These are phyloP conservation scores for Chromobotia macracanthus DNA, from an alignment of 2,797 vertebrate species.

Conservation along the genomic window DNA sequence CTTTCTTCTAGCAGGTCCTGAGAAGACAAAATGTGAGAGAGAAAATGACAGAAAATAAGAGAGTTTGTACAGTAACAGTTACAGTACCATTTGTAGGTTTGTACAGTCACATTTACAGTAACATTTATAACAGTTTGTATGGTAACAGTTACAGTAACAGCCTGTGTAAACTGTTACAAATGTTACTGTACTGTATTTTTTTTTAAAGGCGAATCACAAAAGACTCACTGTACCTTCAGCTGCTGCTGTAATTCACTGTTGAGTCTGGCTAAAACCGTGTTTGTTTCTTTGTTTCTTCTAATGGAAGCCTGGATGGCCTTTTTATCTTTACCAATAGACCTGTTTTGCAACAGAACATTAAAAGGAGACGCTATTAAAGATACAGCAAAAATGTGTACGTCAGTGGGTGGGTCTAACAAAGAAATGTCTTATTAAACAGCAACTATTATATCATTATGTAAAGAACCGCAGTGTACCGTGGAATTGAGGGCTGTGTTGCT, in stretches of 20 bases:
- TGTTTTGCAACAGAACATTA: slow-evolving; percentile 68
- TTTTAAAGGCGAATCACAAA: not conserved
- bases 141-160: too few relatives aligned
- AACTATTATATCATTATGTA: too few relatives aligned
- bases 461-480: slow-evolving; percentile 79
- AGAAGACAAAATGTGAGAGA: slow-evolving; percentile 14
- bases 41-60: too few relatives aligned
- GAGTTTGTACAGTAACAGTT: not conserved
- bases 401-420: not conserved
- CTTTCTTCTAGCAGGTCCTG: slow-evolving; percentile 98
- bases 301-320: slow-evolving; percentile 99
- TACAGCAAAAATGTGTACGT: not conserved
- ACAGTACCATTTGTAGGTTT: too few relatives aligned
- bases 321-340: slow-evolving; percentile 96
- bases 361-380: not conserved
- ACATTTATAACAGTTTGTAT: not conserved
- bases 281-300: slow-evolving; percentile 98
- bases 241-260: slow-evolving; percentile 99
- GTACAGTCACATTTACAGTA: too few relatives aligned
- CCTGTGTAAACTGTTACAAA: too few relatives aligned
- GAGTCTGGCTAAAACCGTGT: slow-evolving; percentile 95
- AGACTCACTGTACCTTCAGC: slow-evolving; percentile 29
- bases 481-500: slow-evolving; percentile 92
- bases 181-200: too few relatives aligned
- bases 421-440: too few relatives aligned